Percentiles rank a stretch among this genome's conserved stretches.
phyloP scores from a whole-genome alignment of 2,888 invertebrate genomes.

The Cryptosula pallasiana region DNA sequence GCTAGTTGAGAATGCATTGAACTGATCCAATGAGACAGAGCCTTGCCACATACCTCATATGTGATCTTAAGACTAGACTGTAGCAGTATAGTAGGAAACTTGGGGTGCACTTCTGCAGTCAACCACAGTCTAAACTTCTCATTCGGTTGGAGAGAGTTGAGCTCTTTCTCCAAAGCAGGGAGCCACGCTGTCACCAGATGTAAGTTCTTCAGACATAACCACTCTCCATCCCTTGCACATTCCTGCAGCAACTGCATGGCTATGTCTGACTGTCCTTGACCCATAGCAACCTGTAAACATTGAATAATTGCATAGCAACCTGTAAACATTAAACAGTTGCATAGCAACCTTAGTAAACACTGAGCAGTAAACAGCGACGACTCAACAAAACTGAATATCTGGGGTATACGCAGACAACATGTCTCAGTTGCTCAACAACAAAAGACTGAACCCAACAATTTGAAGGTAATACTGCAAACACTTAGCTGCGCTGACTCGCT shows the following conservation, averaged over 20 bases:
- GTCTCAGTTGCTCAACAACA: too few species aligned
- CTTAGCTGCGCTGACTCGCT: too few species aligned
- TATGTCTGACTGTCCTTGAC: conserved; percentile 69
- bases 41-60: conserved; percentile 64
- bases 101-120: conserved; percentile 73
- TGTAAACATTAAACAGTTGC: too few species aligned
- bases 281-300: conserved; percentile 66
- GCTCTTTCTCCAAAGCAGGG: conserved; percentile 64
- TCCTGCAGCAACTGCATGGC: conserved; percentile 61
- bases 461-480: too few species aligned
- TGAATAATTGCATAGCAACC: too few species aligned
- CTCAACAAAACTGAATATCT: too few species aligned
- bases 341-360: too few species aligned
- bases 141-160: conserved; percentile 57
- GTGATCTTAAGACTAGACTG: conserved; percentile 73
- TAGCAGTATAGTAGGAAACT: conserved; percentile 69
- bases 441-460: too few species aligned
- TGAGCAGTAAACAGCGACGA: too few species aligned
- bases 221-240: conserved; percentile 63
- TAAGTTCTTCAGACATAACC: conserved; percentile 76
- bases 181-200: conserved; percentile 72
- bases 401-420: too few species aligned
- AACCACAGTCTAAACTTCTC: conserved; percentile 74
- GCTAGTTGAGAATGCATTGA: too few species aligned
- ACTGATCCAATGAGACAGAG: too few species aligned